Base-by-base conservation (phyloP, 1,140 invertebrate species). In the Lycorma delicatula region DNA sequence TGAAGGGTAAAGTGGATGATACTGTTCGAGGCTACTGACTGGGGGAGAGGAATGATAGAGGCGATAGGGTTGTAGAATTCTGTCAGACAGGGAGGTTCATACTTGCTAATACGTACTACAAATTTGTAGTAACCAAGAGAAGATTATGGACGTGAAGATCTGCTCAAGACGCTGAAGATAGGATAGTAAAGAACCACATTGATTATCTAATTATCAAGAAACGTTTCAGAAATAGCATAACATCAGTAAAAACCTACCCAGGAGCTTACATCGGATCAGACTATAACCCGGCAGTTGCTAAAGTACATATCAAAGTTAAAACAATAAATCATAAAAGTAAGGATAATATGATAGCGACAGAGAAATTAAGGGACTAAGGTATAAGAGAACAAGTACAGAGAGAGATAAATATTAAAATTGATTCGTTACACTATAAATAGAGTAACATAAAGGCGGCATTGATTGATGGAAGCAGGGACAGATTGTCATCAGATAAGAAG, bases 131-230 rank as follows among this genome's bases (percentile, higher is more conserved):
- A 38, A 68, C 62, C n/a, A 59, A 60, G 11, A 54, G 68, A 41
- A 58, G 66, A 31, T 34, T 71, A 27, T 71, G 68, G 36, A 71
- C 70, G 7, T 72, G 68, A 66, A 71, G 63, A 41, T 70, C 66
- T 13, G 68, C 70, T 34, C 27, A 38, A 20, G 64, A 71, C 54
- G 61, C 22, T 13, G 27, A 58, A 18, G 23, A 65, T 3, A 55
- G 65, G 13, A 61, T 67, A 16, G 58, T 69, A 3, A 48, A 68
- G 51, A 73, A 71, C 56, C 66, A 70, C n/a, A 71, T 71, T 54
- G 67, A 71, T 53, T 72, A 61, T 52, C 60, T 72, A 0, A 29
- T 68, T n/a, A 64, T 70, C 2, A 65, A 65, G 9, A 61, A 62
- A 23, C 41, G 69, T 9, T 72, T 63, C 36, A 29, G 58, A 50